Evolutionary conservation across 2,888 invertebrate genomes (phyloP), one percentile per base, ranked within the genome.

Genomic region (Meiosimyza platycephala): DNA sequence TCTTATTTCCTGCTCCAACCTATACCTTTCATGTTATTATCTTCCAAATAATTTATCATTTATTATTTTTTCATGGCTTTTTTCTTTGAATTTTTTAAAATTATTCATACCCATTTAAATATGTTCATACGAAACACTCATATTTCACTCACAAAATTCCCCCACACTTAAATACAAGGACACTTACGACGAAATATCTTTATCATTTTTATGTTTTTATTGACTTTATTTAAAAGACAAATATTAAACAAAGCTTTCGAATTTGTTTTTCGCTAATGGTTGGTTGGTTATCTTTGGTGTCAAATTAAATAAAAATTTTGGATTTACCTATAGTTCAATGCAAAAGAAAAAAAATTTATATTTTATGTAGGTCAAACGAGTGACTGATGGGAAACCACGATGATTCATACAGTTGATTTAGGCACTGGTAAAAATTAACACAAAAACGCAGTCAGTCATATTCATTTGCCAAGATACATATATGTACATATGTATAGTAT

Each of bases 371-470:
- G 67, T 18, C 67, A 67, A 47, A 57, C 40, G 18, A 52, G 16
- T 12, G 40, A 33, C 40, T 22, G 48, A 22, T 67, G 67, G 57
- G 18, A 67, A 67, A 67, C 57, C 48, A 67, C 57, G 22, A 67
- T 67, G 67, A 67, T 57, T 67, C 67, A 67, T 64, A 64, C 40
- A 40, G 40, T 1, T 40, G 40, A 40, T 40, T 40, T 9, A 40
- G 2, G 9, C 6, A 40, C 40, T 6, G 40, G 40, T 40, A 9
- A 40, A 9, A 40, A 40, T 40, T 40, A 40, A 40, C 40, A 40
- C 40, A 40, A 40, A 40, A 40, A 9, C 9, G 28, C 28, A 28
- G 28, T 28, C 28, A 28, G 28, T 28, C 28, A 28, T 28, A 28
- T 7, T 40, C 1, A 40, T 40, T 40, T 40, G 9, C 40, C 40